Evolutionary conservation across 2,888 invertebrate genomes (phyloP).

Genomic region (Enchytraeus crypticus): DNA sequence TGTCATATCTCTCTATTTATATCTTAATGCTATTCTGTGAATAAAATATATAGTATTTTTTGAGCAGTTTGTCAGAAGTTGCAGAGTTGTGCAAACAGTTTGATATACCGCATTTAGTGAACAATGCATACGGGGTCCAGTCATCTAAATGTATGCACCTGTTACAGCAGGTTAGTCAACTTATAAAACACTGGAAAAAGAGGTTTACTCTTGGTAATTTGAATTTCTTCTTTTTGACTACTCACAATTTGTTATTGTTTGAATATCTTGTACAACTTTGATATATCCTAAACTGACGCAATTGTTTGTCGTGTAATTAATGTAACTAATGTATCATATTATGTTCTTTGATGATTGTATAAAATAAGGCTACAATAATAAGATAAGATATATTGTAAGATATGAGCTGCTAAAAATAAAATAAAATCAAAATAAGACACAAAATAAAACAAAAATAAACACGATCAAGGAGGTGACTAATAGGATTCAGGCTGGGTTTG

Average conservation of each 20-base stretch:
- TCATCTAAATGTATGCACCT: constrained; percentile 59
- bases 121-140: constrained; percentile 77
- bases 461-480: no score
- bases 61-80: constrained; percentile 50
- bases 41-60: no score
- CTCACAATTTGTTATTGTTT: background rate
- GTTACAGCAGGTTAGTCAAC: constrained; percentile 61
- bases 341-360: background rate
- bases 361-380: no score
- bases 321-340: background rate
- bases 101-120: constrained; percentile 65
- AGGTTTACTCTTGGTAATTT: no score
- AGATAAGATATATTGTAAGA: no score
- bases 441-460: no score
- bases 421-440: background rate
- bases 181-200: no score
- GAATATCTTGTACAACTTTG: background rate
- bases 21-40: no score
- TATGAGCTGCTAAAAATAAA: no score
- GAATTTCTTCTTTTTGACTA: no score
- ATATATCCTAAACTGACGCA: background rate
- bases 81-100: constrained; percentile 57
- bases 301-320: background rate
- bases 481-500: no score
- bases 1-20: no score